Percentiles rank a stretch among this genome's conserved stretches.
These are phyloP conservation scores for Incurvaria masculella DNA, from an alignment of 2,888 invertebrate genomes.

Conservation along the genomic window DNA sequence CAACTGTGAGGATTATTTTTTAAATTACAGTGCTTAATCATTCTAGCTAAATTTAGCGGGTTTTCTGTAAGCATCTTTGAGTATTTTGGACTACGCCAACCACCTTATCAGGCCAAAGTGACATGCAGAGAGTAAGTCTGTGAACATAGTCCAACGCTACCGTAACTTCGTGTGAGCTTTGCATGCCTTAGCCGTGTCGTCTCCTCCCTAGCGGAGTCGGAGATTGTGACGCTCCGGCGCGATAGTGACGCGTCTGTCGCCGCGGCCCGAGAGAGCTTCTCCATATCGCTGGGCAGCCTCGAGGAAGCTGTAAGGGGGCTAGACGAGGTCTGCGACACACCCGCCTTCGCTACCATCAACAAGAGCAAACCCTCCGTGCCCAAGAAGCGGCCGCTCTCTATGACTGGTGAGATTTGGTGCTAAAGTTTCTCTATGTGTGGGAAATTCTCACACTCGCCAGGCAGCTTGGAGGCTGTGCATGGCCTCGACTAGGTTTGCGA, in stretches of 20 bases:
- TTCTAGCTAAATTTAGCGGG: no score
- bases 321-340: constrained; percentile 41
- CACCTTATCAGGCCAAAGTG: no score
- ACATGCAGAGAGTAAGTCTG: no score
- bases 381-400: constrained; percentile 57
- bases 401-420: constrained; percentile 61
- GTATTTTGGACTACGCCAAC: no score
- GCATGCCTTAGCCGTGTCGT: constrained; percentile 23
- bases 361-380: constrained; percentile 48
- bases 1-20: no score
- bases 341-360: constrained; percentile 44
- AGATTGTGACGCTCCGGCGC: constrained; percentile 53
- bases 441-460: constrained; percentile 47
- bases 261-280: constrained; percentile 48
- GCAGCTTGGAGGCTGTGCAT: constrained; percentile 44
- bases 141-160: background rate
- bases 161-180: constrained; percentile 9
- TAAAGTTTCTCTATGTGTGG: no score
- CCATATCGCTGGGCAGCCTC: constrained; percentile 45
- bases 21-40: no score
- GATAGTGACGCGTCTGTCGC: constrained; percentile 44
- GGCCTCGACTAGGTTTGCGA: constrained; percentile 43
- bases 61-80: no score
- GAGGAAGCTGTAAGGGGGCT: constrained; percentile 45
- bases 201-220: constrained; percentile 28